A percentile compares a stretch with the other conserved stretches of the same genome.
Evolutionary conservation across 2,888 invertebrate species (phyloP).

Genomic region (Caenorhabditis virilis): DNA sequence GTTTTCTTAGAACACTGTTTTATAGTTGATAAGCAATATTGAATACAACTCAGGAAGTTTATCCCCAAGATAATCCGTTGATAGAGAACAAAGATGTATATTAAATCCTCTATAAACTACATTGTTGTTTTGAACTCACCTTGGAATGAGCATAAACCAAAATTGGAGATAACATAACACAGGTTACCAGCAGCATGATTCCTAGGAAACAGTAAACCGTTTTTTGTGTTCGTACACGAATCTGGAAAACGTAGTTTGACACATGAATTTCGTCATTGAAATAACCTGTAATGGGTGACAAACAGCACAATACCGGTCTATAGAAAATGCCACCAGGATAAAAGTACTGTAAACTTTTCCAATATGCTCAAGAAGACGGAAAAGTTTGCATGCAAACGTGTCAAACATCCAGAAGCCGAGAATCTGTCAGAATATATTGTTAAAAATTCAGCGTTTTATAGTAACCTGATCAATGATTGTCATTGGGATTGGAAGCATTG

Average conservation of each 20-base stretch:
- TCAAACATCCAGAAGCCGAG: conserved; percentile 69
- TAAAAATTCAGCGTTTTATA: not conserved
- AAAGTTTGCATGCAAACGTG: conserved; percentile 66
- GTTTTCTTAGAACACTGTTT: no score
- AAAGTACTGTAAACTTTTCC: conserved; percentile 59
- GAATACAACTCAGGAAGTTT: no score
- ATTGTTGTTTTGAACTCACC: no score
- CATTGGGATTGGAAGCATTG: conserved; percentile 66
- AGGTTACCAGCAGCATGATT: conserved; percentile 45
- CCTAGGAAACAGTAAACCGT: conserved; percentile 43
- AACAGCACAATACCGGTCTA: conserved; percentile 55
- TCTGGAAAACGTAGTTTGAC: conserved; percentile 15
- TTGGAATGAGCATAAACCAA: conserved; percentile 54
- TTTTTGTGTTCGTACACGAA: conserved; percentile 41
- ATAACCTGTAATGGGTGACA: conserved; percentile 52
- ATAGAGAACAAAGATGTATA: not conserved
- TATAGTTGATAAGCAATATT: no score
- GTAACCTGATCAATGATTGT: conserved; percentile 67
- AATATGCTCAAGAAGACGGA: conserved; percentile 67
- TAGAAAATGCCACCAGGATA: conserved; percentile 52
- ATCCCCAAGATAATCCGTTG: conserved; percentile 6
- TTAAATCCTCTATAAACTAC: no score
- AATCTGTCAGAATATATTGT: conserved; percentile 47
- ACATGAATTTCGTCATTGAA: not conserved
- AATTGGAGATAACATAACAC: conserved; percentile 50